phyloP scores from a whole-genome alignment of 2,113 vertebrate species.

The Leuciscus idus region DNA sequence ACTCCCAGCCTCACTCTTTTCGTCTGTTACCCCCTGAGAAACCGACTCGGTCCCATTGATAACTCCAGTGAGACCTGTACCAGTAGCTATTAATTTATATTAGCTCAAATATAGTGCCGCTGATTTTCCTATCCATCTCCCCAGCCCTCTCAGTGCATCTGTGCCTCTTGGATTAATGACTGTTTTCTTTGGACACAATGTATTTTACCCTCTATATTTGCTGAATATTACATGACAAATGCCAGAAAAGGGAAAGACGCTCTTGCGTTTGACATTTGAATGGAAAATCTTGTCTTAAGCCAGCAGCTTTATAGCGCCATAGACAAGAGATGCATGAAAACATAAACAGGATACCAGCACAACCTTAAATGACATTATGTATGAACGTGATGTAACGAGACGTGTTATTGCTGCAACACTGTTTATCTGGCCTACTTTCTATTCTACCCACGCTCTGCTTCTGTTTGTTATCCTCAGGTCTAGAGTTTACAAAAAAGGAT shows the following conservation, averaged over 20 bases:
- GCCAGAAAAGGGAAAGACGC: constrained; percentile 47
- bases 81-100: constrained; percentile 51
- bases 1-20: constrained; percentile 16
- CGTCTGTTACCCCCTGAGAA: constrained; percentile 23
- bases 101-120: constrained; percentile 44
- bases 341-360: constrained; percentile 57
- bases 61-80: constrained; percentile 35
- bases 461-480: constrained; percentile 41
- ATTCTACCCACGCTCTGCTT: constrained; percentile 1
- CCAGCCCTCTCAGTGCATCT: constrained; percentile 40
- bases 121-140: constrained; percentile 37
- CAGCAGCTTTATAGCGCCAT: constrained; percentile 39
- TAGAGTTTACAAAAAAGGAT: constrained; percentile 33
- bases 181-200: constrained; percentile 45
- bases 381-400: constrained; percentile 60
- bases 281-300: constrained; percentile 55
- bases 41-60: constrained; percentile 19
- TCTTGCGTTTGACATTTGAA: constrained; percentile 54
- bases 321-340: constrained; percentile 41
- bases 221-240: constrained; percentile 47
- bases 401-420: constrained; percentile 46
- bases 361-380: constrained; percentile 60
- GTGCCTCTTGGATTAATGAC: constrained; percentile 38
- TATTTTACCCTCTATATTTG: constrained; percentile 45
- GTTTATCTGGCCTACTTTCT: constrained; percentile 59